phyloP scores from a whole-genome alignment of 2,888 invertebrate genomes.

The Sarcophaga rosellei region DNA sequence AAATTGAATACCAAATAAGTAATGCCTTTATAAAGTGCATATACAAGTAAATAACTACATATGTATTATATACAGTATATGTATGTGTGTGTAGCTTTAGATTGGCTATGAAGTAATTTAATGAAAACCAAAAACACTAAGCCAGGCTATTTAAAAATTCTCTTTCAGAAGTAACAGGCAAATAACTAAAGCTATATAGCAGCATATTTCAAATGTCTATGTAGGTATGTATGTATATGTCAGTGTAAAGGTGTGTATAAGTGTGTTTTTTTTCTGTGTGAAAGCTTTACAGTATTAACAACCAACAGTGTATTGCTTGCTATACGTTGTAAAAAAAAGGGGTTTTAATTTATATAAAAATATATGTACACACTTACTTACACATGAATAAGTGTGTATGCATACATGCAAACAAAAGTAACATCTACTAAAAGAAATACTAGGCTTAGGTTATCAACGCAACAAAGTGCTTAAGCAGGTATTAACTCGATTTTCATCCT shows the following conservation, averaged over 20 bases:
- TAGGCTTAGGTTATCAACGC: conserved; percentile 61
- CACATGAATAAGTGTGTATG: conserved; percentile 2
- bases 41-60: neutral
- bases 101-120: conserved; percentile 45
- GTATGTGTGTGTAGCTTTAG: neutral
- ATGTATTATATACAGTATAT: neutral
- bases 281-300: conserved; percentile 34
- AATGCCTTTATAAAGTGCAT: neutral
- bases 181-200: conserved; percentile 40
- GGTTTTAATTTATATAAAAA: neutral
- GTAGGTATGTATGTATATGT: neutral
- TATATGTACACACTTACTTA: conserved; percentile 27
- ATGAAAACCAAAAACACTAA: conserved; percentile 65
- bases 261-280: neutral
- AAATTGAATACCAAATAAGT: neutral
- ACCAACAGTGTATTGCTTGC: conserved; percentile 13
- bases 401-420: neutral
- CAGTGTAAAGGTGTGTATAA: neutral
- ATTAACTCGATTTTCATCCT: conserved; percentile 66
- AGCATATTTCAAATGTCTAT: neutral
- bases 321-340: neutral
- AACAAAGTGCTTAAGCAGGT: conserved; percentile 66
- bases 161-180: conserved; percentile 51
- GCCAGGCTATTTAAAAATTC: conserved; percentile 64
- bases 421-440: conserved; percentile 45